Evolutionary conservation across 2,888 invertebrate species (phyloP).

Genomic region (Pristionchus exspectatus): DNA sequence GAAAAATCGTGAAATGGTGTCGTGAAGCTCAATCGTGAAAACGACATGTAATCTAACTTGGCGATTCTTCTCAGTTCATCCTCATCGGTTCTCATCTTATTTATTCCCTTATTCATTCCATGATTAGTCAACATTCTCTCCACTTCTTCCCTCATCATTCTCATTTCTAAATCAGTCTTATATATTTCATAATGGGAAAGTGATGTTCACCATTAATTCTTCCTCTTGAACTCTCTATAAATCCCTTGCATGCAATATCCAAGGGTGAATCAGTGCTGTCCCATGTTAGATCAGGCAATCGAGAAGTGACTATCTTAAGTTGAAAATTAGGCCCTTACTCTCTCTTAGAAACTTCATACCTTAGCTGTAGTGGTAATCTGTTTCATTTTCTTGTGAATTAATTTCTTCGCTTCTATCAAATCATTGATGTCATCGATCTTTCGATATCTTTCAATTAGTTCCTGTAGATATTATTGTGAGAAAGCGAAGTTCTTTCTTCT

Average conservation of each 20-base stretch:
- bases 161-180: neutral
- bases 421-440: neutral
- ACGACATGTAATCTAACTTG: neutral
- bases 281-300: neutral
- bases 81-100: neutral
- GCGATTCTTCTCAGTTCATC: neutral
- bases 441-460: neutral
- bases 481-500: neutral
- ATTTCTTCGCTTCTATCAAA: neutral
- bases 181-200: neutral
- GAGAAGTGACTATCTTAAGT: neutral
- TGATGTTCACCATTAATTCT: neutral
- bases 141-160: neutral
- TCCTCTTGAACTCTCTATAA: neutral
- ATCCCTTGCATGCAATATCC: neutral
- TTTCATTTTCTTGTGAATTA: neutral
- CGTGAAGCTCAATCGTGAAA: neutral
- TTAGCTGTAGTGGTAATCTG: neutral
- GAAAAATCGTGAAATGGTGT: neutral
- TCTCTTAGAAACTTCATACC: neutral
- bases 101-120: neutral
- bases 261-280: neutral
- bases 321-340: neutral
- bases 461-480: neutral
- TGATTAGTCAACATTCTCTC: neutral